phyloP scores from a whole-genome alignment of 92 coral and sea anemone species.

The Heteractis magnifica region DNA sequence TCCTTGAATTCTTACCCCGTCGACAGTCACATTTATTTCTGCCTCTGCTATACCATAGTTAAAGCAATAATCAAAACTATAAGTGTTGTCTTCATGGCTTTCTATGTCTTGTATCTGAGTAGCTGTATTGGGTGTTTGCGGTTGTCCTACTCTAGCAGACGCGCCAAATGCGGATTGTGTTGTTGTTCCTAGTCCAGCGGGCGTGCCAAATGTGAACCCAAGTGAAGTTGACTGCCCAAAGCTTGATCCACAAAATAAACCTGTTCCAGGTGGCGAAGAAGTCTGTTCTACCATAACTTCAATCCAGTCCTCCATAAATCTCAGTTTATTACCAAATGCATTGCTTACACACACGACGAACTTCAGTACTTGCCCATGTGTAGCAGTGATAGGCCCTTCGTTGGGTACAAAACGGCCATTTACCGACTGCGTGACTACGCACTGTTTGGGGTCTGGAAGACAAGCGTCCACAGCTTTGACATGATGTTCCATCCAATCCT shows the following conservation, averaged over 20 bases:
- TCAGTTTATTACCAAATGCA: not conserved
- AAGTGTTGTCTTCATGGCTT: not conserved
- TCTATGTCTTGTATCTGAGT: not conserved
- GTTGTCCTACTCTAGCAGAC: not conserved
- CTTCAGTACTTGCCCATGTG: not conserved
- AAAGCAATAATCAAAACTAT: slow-evolving; percentile 7
- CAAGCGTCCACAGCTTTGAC: not conserved
- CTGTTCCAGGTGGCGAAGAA: not conserved
- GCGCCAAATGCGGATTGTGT: not conserved
- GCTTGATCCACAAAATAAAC: too few relatives aligned
- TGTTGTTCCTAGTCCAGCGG: not conserved
- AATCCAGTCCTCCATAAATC: not conserved
- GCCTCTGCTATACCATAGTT: not conserved
- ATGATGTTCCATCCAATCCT: not conserved
- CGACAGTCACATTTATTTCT: not conserved
- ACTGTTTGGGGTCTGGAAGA: not conserved
- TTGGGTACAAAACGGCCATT: not conserved
- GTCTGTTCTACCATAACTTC: not conserved
- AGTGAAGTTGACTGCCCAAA: too few relatives aligned
- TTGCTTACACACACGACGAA: not conserved
- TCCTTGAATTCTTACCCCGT: not conserved
- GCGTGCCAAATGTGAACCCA: not conserved
- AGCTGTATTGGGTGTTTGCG: not conserved
- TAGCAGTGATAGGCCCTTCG: not conserved
- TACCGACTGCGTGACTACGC: not conserved